Base-by-base conservation (phyloP, 2,797 vertebrate species). In the Coccyzus lansbergi region DNA sequence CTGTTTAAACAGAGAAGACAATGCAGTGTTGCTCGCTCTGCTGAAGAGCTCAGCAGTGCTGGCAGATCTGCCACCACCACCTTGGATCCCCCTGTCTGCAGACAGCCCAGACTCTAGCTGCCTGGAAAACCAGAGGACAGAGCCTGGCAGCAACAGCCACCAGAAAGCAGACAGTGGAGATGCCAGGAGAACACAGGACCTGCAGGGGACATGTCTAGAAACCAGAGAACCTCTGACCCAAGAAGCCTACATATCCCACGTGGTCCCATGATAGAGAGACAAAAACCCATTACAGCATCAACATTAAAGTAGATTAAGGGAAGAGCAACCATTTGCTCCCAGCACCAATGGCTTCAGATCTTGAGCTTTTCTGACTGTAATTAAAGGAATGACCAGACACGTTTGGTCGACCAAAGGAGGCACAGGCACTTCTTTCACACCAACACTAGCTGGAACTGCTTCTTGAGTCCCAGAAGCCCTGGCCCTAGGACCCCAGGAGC, bases 61-160 rank as follows among this genome's bases (percentile, higher is more conserved):
- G 34, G 26, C 0, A 0, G 33, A 69, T 15, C 42, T 52, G 6
- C 13, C 33, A 53, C 12, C 0, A 2, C 20, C 38, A 71, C 58
- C 51, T 26, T 16, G 44, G 51, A 48, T 81, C 42, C 78, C 65
- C 60, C 0, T 9, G 2, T n/a, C 65, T 2, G 2, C 44, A 84
- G 65, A 6, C 24, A 81, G 34, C 51, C 29, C 62, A 17, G 3
- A 29, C 72, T 91, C 76, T 68, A 36, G 8, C 60, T 46, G 36
- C n/a, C 52, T 77, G 60, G n/a, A 71, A 75, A 90, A 65, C 6
- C 42, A 56, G 56, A 75, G 19, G 26, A 70, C 15, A 22, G 52
- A 75, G 44, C 36, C 72, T 46, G 64, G 64, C 49, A 88, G 75
- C 28, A 48, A 13, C 1, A 12, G 52, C 38, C 84, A 76, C 40